Conservation (phyloP, 2,888 invertebrate genomes). For the Nasonovia ribisnigri region DNA sequence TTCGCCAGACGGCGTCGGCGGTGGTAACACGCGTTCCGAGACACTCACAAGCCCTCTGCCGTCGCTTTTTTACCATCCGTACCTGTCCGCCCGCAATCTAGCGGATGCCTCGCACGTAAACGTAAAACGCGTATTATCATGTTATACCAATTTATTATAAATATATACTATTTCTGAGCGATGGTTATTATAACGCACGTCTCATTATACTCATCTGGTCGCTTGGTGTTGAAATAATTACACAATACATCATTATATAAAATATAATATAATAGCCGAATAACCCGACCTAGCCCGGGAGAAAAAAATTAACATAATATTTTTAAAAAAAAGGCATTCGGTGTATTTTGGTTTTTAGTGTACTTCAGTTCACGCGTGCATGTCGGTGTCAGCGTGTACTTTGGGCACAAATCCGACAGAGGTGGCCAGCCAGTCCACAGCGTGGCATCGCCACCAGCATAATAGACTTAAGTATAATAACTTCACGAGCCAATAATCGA, state of each 20-base stretch:
- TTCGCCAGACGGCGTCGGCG: not conserved
- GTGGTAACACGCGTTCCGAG: conserved; percentile 24
- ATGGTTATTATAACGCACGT: not conserved
- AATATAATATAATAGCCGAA: not conserved
- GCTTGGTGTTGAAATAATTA: not conserved
- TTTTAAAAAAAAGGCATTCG: too few species aligned
- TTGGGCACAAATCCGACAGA: not conserved
- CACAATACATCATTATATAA: not conserved
- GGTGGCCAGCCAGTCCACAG: not conserved
- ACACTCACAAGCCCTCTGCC: conserved; percentile 9
- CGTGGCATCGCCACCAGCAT: too few species aligned
- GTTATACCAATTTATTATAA: not conserved
- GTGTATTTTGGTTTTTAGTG: not conserved
- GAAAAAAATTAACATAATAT: not conserved
- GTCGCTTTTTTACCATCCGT: not conserved
- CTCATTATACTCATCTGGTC: not conserved
- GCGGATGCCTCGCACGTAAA: conserved; percentile 29
- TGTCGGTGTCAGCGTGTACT: not conserved
- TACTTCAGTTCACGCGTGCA: not conserved
- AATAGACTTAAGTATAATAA: not conserved
- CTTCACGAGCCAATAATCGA: not conserved
- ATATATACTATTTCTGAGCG: not conserved
- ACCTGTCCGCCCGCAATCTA: conserved; percentile 48
- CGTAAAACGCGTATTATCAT: not conserved
- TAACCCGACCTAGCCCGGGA: not conserved